phyloP scores from a whole-genome alignment of 2,797 vertebrate genomes.

The Galagoides demidoff region DNA sequence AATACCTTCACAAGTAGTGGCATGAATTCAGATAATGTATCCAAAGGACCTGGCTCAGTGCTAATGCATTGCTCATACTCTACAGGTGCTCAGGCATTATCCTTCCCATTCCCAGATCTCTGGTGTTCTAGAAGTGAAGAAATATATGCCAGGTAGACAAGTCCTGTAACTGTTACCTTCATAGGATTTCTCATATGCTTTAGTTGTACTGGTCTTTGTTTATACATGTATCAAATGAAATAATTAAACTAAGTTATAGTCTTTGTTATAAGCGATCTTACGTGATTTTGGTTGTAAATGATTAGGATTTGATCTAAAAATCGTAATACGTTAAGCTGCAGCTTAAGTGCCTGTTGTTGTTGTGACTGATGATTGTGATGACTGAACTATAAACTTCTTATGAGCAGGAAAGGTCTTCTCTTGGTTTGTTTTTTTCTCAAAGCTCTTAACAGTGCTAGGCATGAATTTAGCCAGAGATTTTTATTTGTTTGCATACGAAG shows the following conservation, averaged over 20 bases:
- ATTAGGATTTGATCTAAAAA: not conserved
- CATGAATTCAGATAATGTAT: not conserved
- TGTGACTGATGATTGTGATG: not conserved
- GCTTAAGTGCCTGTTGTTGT: not conserved
- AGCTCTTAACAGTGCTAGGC: not conserved
- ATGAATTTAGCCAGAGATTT: not conserved
- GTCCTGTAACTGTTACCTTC: not conserved
- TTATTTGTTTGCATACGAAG: not conserved
- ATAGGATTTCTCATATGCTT: not conserved
- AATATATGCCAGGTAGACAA: not conserved
- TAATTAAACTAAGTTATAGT: not conserved
- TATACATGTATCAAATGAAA: constrained; percentile 7
- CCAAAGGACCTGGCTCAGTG: not conserved
- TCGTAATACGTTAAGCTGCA: not conserved
- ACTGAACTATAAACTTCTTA: not conserved
- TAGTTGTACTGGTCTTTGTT: constrained; percentile 12
- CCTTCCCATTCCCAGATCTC: not conserved
- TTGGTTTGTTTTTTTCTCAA: not conserved
- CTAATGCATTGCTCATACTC: not conserved
- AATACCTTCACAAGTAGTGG: not conserved
- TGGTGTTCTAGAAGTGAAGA: not conserved
- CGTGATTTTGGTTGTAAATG: not conserved
- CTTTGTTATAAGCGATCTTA: constrained; percentile 13
- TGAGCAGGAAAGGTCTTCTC: not conserved
- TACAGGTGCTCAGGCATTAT: not conserved